Evolutionary conservation across 2,797 vertebrate genomes (phyloP).

Genomic region (Alcedo atthis): DNA sequence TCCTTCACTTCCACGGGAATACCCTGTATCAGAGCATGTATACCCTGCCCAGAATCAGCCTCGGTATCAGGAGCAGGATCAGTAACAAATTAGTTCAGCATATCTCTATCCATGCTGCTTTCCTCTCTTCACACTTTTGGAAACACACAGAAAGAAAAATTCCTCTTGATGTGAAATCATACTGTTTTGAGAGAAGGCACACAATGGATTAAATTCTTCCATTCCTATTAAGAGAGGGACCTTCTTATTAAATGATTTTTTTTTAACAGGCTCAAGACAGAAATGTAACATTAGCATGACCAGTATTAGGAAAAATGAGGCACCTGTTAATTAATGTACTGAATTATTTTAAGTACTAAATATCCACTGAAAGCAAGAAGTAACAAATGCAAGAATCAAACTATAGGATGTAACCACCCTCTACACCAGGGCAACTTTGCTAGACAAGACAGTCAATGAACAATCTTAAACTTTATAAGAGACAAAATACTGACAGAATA

Average conservation of each 20-base stretch:
- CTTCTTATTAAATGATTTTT: not conserved
- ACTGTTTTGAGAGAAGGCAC: not conserved
- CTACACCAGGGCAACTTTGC: not conserved
- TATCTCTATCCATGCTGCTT: not conserved
- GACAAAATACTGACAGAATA: not conserved
- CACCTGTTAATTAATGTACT: not conserved
- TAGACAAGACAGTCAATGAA: not conserved
- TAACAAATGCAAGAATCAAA: not conserved
- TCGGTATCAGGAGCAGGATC: rapidly evolving
- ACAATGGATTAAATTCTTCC: not conserved
- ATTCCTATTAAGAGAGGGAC: not conserved
- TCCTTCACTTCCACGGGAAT: not conserved
- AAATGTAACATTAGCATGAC: not conserved
- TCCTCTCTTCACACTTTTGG: not conserved
- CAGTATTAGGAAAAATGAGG: not conserved
- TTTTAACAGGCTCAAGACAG: not conserved
- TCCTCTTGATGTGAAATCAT: not conserved
- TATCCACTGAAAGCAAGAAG: not conserved
- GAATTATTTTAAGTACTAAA: not conserved
- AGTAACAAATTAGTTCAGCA: not conserved
- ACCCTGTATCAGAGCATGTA: rapidly evolving
- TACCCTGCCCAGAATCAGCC: not conserved
- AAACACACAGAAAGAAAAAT: not conserved
- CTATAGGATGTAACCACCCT: not conserved
- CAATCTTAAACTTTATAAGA: not conserved